Base-by-base conservation (phyloP, 2,797 vertebrate genomes). In the Poeciliopsis infans region DNA sequence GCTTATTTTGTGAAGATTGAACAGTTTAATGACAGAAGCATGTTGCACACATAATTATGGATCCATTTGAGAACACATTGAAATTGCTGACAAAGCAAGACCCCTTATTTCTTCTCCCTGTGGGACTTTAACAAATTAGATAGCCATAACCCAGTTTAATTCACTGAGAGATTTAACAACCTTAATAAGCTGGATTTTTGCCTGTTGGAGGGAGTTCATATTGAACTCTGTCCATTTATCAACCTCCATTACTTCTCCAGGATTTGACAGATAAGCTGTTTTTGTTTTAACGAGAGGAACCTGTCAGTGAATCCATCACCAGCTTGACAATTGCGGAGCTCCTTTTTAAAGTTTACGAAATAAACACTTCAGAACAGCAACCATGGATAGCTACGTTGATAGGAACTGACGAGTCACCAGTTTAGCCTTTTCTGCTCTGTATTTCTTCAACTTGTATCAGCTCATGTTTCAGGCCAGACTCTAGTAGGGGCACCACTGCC, bases 401-500 rank as follows among this genome's bases (percentile, higher is more conserved):
- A n/a, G 20, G 20, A 45, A 25, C 86, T 49, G 39, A 59, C n/a
- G 43, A 82, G 79, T 78, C 28, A 69, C 46, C 55, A 76, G 28
- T 76, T 5, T 47, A 57, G n/a, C n/a, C 43, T 33, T 55, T 75
- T 78, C 33, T 79, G 43, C 23, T 18, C 47, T 73, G 55, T 70
- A 73, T 83, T 78, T 49, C 72, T 36, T 82, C 33, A 55, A 68
- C 70, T 33, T 72, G 64, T 85, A 79, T 86, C 80, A 75, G 75
- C 68, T 88, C 33, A 20, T 77, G 76, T 89, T 92, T 85, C 66
- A 78, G 83, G 45, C 72, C 59, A 23, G 45, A 72, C 72, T 87
- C 57, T 76, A 72, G 76, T 77, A 53, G 70, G 55, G 79, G 18
- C 79, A 77, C 72, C 31, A 80, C 92, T 91, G 90, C 90, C 90